Base-by-base conservation (phyloP, 2,113 vertebrate genomes). In the Carassius carassius region DNA sequence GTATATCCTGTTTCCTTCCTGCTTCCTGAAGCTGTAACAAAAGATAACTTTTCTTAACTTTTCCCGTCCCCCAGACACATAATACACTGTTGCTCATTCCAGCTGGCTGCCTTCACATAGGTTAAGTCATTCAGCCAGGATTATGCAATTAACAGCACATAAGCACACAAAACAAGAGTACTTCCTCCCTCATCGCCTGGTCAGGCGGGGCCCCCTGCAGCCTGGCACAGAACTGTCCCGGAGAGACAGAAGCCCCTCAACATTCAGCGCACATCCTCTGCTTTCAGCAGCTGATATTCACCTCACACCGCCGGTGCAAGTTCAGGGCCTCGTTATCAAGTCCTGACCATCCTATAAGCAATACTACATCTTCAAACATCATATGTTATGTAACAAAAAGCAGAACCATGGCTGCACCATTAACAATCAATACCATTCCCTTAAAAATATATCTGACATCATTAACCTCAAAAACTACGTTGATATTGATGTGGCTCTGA, bases 61-160 rank as follows among this genome's bases (percentile, higher is more conserved):
- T 81, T 44, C 23, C 60, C 62, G 19, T 35, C 72, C 78, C 41
- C 60, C 32, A 44, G 17, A 60, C 11, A 47, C 72, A 19, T 35
- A n/a, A 37, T 23, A 62, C 37, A 86, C 6, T 69, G 51, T 81
- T 32, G 17, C 44, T 49, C 47, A 44, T 81, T 77, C 73, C 84
- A 88, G 62, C 60, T 79, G 83, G 80, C 63, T 65, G 72, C 51
- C 78, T 32, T 74, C 29, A 75, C 56, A 69, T 51, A 76, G 56
- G 47, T 80, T 67, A 41, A 84, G 82, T 62, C 60, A 86, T 84
- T 84, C 56, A 78, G 29, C 6, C 35, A 80, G 25, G n/a, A 81
- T 81, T 81, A 76, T 78, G 65, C 82, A 67, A 78, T 83, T 83
- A 63, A 65, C 62, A 54, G 37, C 85, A 82, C 29, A 82, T 60